These are phyloP conservation scores for Drosophila emarginata DNA, from an alignment of 2,888 invertebrate species.

Conservation along the genomic window DNA sequence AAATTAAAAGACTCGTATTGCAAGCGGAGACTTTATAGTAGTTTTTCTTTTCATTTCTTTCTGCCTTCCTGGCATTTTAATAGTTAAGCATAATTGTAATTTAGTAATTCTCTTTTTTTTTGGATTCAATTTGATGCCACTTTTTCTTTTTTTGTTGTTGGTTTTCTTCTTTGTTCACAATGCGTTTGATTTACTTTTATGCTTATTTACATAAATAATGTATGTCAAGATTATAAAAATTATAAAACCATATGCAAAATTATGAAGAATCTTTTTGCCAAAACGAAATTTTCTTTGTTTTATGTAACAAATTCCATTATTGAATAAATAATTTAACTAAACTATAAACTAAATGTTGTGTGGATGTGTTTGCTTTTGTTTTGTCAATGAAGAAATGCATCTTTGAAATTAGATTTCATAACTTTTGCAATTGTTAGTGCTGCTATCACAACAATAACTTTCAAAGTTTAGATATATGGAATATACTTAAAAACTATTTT, in stretches of 20 bases:
- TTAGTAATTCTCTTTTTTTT: slow-evolving; percentile 37
- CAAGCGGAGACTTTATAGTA: slow-evolving; percentile 48
- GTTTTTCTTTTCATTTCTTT: slow-evolving; percentile 30
- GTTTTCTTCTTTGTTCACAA: slow-evolving; percentile 56
- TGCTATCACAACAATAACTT: slow-evolving; percentile 43
- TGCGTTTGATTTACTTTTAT: slow-evolving; percentile 46
- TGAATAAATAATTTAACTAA: slow-evolving; percentile 74
- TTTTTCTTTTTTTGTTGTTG: slow-evolving; percentile 32
- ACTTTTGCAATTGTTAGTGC: slow-evolving; percentile 21
- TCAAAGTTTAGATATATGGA: slow-evolving; percentile 52
- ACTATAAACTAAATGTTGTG: slow-evolving; percentile 58
- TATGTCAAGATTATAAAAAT: slow-evolving; percentile 33
- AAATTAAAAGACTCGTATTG: slow-evolving; percentile 64
- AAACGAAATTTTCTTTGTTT: slow-evolving; percentile 61
- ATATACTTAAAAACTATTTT: slow-evolving; percentile 54
- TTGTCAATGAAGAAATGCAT: slow-evolving; percentile 39
- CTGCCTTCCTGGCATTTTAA: slow-evolving; percentile 59
- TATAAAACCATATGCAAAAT: slow-evolving; percentile 55
- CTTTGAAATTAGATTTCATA: slow-evolving; percentile 57
- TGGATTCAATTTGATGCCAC: slow-evolving; percentile 24
- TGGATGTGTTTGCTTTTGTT: slow-evolving; percentile 27
- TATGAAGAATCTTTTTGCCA: slow-evolving; percentile 82
- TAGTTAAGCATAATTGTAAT: slow-evolving; percentile 30
- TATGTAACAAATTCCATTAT: slow-evolving; percentile 48
- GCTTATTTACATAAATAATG: slow-evolving; percentile 59